Conservation (phyloP, 2,113 vertebrate species). For the Carassius gibelio region DNA sequence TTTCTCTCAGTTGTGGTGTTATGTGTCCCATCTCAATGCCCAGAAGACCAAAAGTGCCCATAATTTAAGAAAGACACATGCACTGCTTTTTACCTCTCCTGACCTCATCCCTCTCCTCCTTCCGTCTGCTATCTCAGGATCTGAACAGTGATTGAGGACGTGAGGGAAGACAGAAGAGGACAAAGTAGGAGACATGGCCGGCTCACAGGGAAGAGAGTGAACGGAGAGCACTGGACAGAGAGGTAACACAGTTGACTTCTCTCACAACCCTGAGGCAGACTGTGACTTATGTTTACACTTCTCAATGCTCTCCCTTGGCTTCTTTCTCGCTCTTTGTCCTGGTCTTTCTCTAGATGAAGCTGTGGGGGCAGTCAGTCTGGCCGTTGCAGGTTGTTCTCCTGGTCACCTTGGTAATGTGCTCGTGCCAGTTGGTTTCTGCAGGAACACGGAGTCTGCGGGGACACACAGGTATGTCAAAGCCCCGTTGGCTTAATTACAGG, state of each 20-base stretch:
- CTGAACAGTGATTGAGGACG: constrained; percentile 74
- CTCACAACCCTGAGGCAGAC: not conserved
- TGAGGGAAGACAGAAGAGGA: constrained; percentile 78
- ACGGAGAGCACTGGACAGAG: constrained; percentile 5
- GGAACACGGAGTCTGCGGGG: constrained; percentile 89
- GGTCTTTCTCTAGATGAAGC: constrained; percentile 80
- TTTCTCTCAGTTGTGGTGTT: not conserved
- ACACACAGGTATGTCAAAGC: constrained; percentile 83
- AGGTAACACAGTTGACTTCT: not conserved
- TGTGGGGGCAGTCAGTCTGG: constrained; percentile 81
- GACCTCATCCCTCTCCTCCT: not conserved
- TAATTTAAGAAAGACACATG: not conserved
- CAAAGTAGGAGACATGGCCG: constrained; percentile 5
- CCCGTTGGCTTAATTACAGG: constrained; percentile 22
- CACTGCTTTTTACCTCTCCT: not conserved
- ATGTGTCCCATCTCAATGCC: not conserved
- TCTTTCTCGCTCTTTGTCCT: constrained; percentile 9
- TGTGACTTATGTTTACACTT: constrained; percentile 7
- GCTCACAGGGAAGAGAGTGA: constrained; percentile 24
- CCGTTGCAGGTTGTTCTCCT: constrained; percentile 85
- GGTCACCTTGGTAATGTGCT: constrained; percentile 85
- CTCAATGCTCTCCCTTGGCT: not conserved
- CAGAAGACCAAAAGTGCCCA: not conserved
- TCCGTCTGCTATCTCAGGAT: constrained; percentile 9
- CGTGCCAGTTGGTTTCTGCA: constrained; percentile 83